Evolutionary conservation across 2,113 vertebrate species (phyloP), one percentile per base, ranked within the genome.

Genomic region (Silurus asotus): DNA sequence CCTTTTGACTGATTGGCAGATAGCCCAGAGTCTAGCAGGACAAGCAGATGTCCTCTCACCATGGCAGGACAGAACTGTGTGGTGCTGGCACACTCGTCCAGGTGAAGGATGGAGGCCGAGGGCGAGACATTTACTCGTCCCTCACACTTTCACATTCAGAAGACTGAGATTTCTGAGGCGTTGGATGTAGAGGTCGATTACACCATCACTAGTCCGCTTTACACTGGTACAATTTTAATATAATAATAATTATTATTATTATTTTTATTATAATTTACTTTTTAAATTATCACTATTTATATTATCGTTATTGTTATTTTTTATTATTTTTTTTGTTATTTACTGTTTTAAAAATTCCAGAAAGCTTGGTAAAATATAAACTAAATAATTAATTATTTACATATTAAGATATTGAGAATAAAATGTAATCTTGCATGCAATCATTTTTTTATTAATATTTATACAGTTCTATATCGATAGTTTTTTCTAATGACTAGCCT

Each of bases 11-110:
- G 84, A 86, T 55, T 86, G 90, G 90, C 88, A 85, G 76, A 55
- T 45, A 61, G 87, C 87, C 88, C 59, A 56, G 69, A 79, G 77
- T 64, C 81, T 72, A 51, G 81, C 86, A 75, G 77, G 72, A 82
- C 84, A 69, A 86, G 85, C 90, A 91, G 90, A 91, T 90, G 90
- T 90, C 87, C 80, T 74, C 89, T 82, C 88, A 65, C 76, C 84
- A 76, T 81, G 81, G 76, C 67, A 83, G 48, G 69, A 83, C 64
- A 75, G 85, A 84, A 62, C 86, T 45, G 84, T 23, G 72, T 55
- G 51, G 64, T 62, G 58, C 75, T 79, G 80, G 80, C 83, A 72
- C 59, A 48, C 85, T 83, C 49, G 14, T 37, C 2, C 59, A 84
- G 84, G 78, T 82, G 82, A 89, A 86, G 88, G 88, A 58, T 78